Conservation (phyloP, 2,113 vertebrate species). For the Aix galericulata region DNA sequence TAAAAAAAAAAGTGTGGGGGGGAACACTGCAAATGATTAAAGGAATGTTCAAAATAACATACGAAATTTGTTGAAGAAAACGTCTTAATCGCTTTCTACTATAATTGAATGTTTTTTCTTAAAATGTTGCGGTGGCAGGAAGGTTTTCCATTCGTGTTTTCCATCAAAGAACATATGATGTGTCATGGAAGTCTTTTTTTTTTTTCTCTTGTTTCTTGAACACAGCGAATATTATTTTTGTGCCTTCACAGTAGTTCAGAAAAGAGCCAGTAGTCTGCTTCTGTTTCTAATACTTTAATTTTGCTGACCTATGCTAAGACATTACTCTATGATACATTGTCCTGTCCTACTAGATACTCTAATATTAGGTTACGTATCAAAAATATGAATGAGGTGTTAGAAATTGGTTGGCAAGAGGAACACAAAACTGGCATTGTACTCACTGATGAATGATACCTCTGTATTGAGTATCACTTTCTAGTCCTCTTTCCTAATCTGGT, state of each 20-base stretch:
- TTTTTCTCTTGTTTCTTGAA: not conserved
- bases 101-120: not conserved
- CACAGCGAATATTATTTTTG: not conserved
- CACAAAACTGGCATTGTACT: not conserved
- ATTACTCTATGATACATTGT: not conserved
- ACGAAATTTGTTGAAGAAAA: not conserved
- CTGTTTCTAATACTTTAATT: not conserved
- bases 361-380: not conserved
- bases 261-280: not conserved
- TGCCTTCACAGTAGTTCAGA: not conserved
- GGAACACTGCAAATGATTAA: not conserved
- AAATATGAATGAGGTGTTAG: not conserved
- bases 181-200: not conserved
- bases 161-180: not conserved
- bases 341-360: not conserved
- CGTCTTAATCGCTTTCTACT: not conserved
- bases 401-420: not conserved
- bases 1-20: not conserved
- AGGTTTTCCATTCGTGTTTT: not conserved
- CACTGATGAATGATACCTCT: not conserved
- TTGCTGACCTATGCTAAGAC: not conserved
- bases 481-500: not conserved
- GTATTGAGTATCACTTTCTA: not conserved
- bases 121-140: not conserved
- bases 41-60: not conserved